Base-by-base conservation (phyloP, 2,797 vertebrate genomes). In the Oreochromis grahami region DNA sequence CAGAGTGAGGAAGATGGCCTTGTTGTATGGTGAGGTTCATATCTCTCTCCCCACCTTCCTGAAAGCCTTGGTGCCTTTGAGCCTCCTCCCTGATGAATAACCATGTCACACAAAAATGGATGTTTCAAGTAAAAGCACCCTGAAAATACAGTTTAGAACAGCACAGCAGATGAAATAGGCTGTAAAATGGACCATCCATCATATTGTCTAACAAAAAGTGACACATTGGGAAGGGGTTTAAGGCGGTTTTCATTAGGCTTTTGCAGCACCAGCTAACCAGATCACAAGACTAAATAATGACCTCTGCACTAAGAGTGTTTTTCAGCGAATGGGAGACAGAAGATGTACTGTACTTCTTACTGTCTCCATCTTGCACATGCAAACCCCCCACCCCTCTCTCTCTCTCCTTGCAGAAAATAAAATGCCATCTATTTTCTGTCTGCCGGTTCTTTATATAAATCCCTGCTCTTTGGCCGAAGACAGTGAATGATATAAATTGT, bases 141-240 rank as follows among this genome's bases (percentile, higher is more conserved):
- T 88, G 92, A 96, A 97, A 96, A 96, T 96, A 96, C 93, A 95
- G 92, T 95, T 97, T 96, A 96, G 93, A 93, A 91, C 91, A 94
- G 91, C 93, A 93, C 92, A 95, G 95, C 83, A 89, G 94, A 95
- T 95, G 93, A 95, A 96, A 96, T 95, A 93, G 94, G 88, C 93
- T 96, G 92, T 92, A 96, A 94, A 96, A 97, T 94, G 89, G 88
- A 95, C 91, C 87, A 97, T 97, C 96, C 90, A 96, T 97, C 97
- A 97, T 87, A 88, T 89, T 93, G 90, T 94, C 94, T 94, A 91
- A 94, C 87, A 87, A 91, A 95, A 93, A 94, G 86, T 94, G 94
- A 94, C 92, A 93, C 86, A 85, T 84, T 81, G 91, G 91, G 88
- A 93, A 88, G 84, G 91, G 87, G 88, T 94, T 95, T 93, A 89